Conservation (phyloP, 2,888 invertebrate species). For the Cerastis leucographa region DNA sequence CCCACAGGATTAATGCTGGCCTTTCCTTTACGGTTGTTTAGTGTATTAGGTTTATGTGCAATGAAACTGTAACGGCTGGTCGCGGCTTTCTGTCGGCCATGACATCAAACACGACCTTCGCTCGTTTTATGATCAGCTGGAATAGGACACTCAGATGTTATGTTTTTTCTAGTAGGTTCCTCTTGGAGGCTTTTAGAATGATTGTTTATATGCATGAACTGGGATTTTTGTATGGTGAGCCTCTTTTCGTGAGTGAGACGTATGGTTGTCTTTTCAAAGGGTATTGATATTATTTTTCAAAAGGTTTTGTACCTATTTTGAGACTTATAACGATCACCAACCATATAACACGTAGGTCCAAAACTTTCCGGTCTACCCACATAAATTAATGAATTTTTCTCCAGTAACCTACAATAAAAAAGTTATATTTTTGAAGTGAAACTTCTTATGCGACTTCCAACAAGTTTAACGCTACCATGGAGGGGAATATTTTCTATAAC, state of each 20-base stretch:
- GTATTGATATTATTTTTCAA: not conserved
- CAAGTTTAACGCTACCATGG: too few relatives aligned
- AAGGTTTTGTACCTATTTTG: not conserved
- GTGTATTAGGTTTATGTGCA: slow-evolving; percentile 62
- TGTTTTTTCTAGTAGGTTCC: slow-evolving; percentile 21
- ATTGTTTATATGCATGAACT: slow-evolving; percentile 16
- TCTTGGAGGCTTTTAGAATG: slow-evolving; percentile 20
- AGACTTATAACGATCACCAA: not conserved
- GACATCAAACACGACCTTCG: slow-evolving; percentile 54
- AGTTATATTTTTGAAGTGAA: too few relatives aligned
- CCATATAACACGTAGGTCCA: too few relatives aligned
- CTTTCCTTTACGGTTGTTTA: slow-evolving; percentile 56
- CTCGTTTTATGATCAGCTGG: slow-evolving; percentile 50
- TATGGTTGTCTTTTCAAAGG: not conserved
- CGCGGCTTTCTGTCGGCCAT: slow-evolving; percentile 31
- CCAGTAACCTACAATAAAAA: too few relatives aligned
- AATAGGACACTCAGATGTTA: slow-evolving; percentile 25
- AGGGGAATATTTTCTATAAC: too few relatives aligned
- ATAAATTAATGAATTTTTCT: too few relatives aligned
- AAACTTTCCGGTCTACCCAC: too few relatives aligned
- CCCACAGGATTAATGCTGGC: slow-evolving; percentile 45
- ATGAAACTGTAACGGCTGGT: slow-evolving; percentile 59
- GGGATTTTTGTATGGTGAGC: not conserved
- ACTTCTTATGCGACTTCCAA: too few relatives aligned
- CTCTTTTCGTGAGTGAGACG: not conserved